phyloP scores from a whole-genome alignment of 2,888 invertebrate species.

The Lepidocyrtoides sp. region DNA sequence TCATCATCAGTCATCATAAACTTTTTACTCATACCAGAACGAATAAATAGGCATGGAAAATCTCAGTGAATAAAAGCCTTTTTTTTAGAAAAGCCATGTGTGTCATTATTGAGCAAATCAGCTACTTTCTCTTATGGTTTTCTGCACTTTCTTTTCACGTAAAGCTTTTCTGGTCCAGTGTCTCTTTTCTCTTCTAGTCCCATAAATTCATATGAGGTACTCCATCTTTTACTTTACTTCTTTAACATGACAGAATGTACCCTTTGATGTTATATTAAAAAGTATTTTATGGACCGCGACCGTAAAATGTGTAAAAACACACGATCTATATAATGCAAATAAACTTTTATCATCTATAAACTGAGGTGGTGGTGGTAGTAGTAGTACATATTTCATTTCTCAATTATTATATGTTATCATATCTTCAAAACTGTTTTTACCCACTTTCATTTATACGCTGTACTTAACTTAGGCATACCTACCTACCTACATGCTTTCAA shows the following conservation, averaged over 20 bases:
- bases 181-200: neutral
- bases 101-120: conserved; percentile 6
- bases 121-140: neutral
- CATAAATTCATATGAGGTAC: conserved; percentile 6
- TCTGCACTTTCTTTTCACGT: neutral
- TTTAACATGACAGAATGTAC: neutral
- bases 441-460: conserved; percentile 1
- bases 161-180: neutral
- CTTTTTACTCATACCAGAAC: too few species aligned
- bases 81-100: too few species aligned
- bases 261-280: neutral
- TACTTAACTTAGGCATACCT: neutral
- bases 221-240: neutral
- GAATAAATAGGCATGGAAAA: too few species aligned
- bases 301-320: neutral
- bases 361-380: neutral
- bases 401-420: conserved; percentile 1
- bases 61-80: too few species aligned
- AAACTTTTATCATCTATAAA: too few species aligned
- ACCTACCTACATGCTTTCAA: neutral
- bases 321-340: too few species aligned
- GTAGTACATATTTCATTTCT: neutral
- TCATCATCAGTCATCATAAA: too few species aligned
- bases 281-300: neutral
- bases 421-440: neutral